These are phyloP conservation scores for Cheilosia variabilis DNA, from an alignment of 2,888 invertebrate species.

Conservation along the genomic window DNA sequence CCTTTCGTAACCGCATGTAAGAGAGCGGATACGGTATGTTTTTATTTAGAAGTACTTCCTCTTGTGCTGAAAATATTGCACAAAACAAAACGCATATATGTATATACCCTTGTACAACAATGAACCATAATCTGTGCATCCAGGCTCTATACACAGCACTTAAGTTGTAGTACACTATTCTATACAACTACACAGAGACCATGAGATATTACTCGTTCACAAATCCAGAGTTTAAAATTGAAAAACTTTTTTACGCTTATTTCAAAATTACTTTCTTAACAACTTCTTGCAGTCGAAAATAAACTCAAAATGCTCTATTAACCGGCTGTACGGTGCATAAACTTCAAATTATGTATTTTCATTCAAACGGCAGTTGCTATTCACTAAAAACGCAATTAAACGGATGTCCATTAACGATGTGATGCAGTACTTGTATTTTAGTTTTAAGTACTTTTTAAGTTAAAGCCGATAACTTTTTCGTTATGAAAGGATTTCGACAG, in stretches of 20 bases:
- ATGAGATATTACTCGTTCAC: constrained; percentile 56
- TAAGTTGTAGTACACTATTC: neutral
- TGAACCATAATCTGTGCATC: constrained; percentile 57
- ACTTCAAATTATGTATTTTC: constrained; percentile 14
- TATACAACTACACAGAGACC: constrained; percentile 24
- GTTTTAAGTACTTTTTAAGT: neutral
- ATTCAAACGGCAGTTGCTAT: neutral
- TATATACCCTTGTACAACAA: constrained; percentile 5
- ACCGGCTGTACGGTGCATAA: constrained; percentile 10
- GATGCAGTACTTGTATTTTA: constrained; percentile 31
- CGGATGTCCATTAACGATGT: constrained; percentile 19
- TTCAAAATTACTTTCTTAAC: constrained; percentile 61
- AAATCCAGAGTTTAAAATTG: constrained; percentile 65
- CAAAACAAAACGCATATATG: neutral
- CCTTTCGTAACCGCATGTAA: constrained; percentile 67
- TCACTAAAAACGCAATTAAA: constrained; percentile 65
- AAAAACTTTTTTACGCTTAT: constrained; percentile 57
- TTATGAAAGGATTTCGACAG: too few relatives aligned
- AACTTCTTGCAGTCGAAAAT: constrained; percentile 54
- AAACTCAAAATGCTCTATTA: constrained; percentile 42
- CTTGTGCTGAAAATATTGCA: constrained; percentile 44
- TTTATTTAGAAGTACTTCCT: constrained; percentile 60
- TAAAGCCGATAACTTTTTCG: neutral
- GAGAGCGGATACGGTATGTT: constrained; percentile 52
- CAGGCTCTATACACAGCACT: constrained; percentile 36